Evolutionary conservation across 2,888 invertebrate genomes (phyloP), one percentile per base, ranked within the genome.

Genomic region (Andricus quercusramuli): DNA sequence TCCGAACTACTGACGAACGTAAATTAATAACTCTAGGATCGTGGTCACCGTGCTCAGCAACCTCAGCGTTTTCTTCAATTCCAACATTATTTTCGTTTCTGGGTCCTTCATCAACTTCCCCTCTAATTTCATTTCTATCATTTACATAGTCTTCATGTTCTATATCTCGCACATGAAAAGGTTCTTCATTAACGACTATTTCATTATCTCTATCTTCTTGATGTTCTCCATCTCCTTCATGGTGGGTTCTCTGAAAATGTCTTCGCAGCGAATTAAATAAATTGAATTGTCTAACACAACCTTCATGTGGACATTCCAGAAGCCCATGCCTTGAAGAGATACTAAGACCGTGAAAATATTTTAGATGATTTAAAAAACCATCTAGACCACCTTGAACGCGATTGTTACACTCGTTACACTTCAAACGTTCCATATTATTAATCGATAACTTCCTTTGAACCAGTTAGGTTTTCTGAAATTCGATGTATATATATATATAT

Each of bases 331-430:
- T 47, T 47, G 66, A 51, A 65, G 47, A 78, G 59, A 56, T 76
- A 59, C 59, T 25, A 76, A 44, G 44, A 15, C 44, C 44, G 15
- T 15, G 44, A 15, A 44, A 44, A 44, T 44, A 44, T 44, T 44
- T 44, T 44, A 44, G 13, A 44, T 44, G 44, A 13, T 44, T 17
- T 13, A 17, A 20, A 67, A 67, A n/a, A 20, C 67, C 67, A 32
- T 67, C 37, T 29, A 67, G n/a, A 37, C 67, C 32, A 29, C 67
- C 32, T 37, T 78, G 56, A 32, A 78, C 44, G 37, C 51, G 41
- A 32, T 67, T 51, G 56, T 67, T 78, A 22, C 78, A 78, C 29
- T 66, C 32, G 67, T 66, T 66, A 78, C 78, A 78, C n/a, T 78
- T 78, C 25, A 78, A 67, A 20, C 67, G 32, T 17, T 78, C 51